Evolutionary conservation across 2,113 vertebrate species (phyloP).

Genomic region (Jaculus jaculus): DNA sequence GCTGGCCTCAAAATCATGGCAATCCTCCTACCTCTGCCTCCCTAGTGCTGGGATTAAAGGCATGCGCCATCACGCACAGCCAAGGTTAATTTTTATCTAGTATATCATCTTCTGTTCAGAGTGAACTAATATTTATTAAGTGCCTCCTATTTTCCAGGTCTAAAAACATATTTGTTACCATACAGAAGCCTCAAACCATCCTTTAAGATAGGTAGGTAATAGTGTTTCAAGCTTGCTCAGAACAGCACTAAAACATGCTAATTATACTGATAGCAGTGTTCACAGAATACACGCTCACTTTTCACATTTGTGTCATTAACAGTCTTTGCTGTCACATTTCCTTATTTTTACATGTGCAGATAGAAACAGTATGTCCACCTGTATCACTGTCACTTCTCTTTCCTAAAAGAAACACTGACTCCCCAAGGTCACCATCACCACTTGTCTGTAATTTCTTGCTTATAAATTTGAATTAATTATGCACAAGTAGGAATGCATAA

Average conservation of each 20-base stretch:
- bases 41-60: too few species aligned
- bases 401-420: not conserved
- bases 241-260: not conserved
- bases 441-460: constrained; percentile 30
- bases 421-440: not conserved
- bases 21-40: too few species aligned
- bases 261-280: not conserved
- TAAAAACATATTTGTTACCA: not conserved
- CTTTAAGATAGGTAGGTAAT: not conserved
- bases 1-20: too few species aligned
- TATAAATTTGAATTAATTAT: constrained; percentile 46
- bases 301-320: not conserved
- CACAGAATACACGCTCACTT: not conserved
- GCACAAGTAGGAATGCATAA: not conserved
- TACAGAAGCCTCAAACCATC: not conserved
- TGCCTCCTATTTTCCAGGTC: not conserved
- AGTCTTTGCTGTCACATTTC: not conserved
- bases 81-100: too few species aligned
- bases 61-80: too few species aligned
- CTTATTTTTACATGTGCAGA: not conserved
- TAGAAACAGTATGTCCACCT: not conserved
- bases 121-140: constrained; percentile 16
- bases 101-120: not conserved
- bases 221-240: not conserved
- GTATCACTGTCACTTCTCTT: not conserved